Base-by-base conservation (phyloP, 2,797 vertebrate genomes). In the Spinus olivaceus region DNA sequence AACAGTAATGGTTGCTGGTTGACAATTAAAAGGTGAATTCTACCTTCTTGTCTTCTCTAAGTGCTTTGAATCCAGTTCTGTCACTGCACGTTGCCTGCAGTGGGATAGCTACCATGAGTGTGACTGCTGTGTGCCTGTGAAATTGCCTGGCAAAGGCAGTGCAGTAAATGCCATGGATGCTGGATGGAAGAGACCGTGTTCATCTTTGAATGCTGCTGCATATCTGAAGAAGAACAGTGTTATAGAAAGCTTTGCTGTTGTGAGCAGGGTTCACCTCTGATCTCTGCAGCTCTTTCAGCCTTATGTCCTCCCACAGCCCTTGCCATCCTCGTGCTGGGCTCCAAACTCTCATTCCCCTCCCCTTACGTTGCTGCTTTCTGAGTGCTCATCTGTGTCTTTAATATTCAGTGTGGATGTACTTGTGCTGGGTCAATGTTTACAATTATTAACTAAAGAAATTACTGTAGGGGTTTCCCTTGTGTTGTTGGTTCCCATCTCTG, bases 241-340 rank as follows among this genome's bases (percentile, higher is more conserved):
- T 41, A 6, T 3, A 27, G 60, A 44, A 32, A 67, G 41, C 14
- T 22, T 22, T 63, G 51, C 32, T 61, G 28, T 61, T 42, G 35
- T 54, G 17, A 64, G 32, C 0, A 2, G 8, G 33, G 59, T 47
- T 88, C 22, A 4, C 24, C 25, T 51, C 23, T 3, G 9, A 11
- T 32, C 46, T 54, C 3, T 56, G 25, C 9, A 17, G 32, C 4
- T 56, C 32, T 49, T 35, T 13, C 10, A 57, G 60, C 32, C n/a
- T 22, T 22, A 6, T 8, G 8, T n/a, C 8, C n/a, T 92, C 39
- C 44, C 19, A 18, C 33, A 80, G 46, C 24, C 44, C 32, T 18
- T 22, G 32, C 28, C 27, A 1, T 37, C n/a, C 59, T 27, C 0
- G 0, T 61, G 18, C 46, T 47, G 9, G 42, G 24, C 56, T 93